These are phyloP conservation scores for Istiophorus platypterus DNA, from an alignment of 2,113 vertebrate genomes.

Conservation along the genomic window DNA sequence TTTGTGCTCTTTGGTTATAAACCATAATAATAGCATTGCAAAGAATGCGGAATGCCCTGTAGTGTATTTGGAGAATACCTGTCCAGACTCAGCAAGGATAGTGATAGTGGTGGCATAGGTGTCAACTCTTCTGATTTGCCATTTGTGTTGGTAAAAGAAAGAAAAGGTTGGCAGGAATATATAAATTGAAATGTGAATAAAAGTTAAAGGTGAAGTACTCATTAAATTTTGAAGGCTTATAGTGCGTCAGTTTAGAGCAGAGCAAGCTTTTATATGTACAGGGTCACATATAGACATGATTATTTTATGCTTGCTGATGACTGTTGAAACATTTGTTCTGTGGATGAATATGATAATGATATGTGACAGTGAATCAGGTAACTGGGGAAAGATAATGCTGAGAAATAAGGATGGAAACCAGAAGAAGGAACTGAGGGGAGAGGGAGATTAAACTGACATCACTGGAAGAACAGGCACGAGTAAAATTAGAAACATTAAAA, in stretches of 20 bases:
- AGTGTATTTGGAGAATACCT: not conserved
- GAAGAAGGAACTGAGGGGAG: not conserved
- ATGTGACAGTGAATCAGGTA: not conserved
- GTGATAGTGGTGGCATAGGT: not conserved
- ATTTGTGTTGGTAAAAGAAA: constrained; percentile 18
- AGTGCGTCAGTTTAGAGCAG: not conserved
- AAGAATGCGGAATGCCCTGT: constrained; percentile 5
- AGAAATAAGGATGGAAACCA: not conserved
- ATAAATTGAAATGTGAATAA: not conserved
- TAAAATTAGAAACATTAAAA: constrained; percentile 31
- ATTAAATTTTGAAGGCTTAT: not conserved
- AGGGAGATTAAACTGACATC: constrained; percentile 3
- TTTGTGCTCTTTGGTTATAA: constrained; percentile 5
- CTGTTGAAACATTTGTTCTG: not conserved
- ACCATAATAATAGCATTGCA: constrained; percentile 1
- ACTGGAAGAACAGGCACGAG: constrained; percentile 5
- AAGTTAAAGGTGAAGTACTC: constrained; percentile 4
- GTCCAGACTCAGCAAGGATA: not conserved
- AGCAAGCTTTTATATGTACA: not conserved
- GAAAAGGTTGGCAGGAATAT: not conserved
- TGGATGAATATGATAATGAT: constrained; percentile 2
- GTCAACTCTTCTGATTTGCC: not conserved
- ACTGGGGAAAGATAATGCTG: not conserved
- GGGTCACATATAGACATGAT: constrained; percentile 1
- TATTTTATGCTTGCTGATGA: constrained; percentile 22